Evolutionary conservation across 2,888 invertebrate genomes (phyloP).

Genomic region (Ceratothoa steindachneri): DNA sequence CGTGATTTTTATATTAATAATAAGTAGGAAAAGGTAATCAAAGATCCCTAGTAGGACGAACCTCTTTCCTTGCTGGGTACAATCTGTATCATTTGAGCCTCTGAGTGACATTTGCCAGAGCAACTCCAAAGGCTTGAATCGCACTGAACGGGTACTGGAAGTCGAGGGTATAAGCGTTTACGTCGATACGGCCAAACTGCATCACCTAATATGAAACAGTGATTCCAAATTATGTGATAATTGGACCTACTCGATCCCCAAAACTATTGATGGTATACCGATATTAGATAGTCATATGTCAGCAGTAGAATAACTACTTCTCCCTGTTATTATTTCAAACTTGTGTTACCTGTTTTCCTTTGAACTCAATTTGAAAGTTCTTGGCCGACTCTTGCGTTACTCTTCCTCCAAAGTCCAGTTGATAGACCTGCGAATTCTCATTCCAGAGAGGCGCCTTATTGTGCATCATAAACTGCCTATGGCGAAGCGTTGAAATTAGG

Average conservation of each 20-base stretch:
- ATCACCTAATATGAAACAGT: slow-evolving; percentile 80
- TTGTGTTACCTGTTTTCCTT: slow-evolving; percentile 96
- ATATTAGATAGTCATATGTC: too few relatives aligned
- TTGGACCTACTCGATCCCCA: too few relatives aligned
- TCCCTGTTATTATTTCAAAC: neutral
- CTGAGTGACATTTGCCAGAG: slow-evolving; percentile 92
- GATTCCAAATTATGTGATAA: too few relatives aligned
- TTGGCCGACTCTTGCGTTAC: slow-evolving; percentile 99
- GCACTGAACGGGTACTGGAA: slow-evolving; percentile 98
- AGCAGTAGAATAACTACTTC: too few relatives aligned
- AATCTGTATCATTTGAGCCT: slow-evolving; percentile 68
- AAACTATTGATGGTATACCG: too few relatives aligned
- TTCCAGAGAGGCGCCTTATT: slow-evolving; percentile 99
- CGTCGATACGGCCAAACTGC: slow-evolving; percentile 98
- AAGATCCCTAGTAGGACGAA: too few relatives aligned
- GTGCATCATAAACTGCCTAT: slow-evolving; percentile 87
- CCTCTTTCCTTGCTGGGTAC: slow-evolving; percentile 37
- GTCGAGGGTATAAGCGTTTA: slow-evolving; percentile 96
- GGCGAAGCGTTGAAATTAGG: slow-evolving; percentile 52
- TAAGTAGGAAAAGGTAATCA: too few relatives aligned
- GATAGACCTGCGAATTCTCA: slow-evolving; percentile 97
- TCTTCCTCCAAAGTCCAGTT: slow-evolving; percentile 95
- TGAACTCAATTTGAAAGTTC: slow-evolving; percentile 97
- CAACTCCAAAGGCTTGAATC: slow-evolving; percentile 96
- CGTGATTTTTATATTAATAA: too few relatives aligned